phyloP scores from a whole-genome alignment of 2,113 vertebrate species.

The Benitochromis conjunctus region DNA sequence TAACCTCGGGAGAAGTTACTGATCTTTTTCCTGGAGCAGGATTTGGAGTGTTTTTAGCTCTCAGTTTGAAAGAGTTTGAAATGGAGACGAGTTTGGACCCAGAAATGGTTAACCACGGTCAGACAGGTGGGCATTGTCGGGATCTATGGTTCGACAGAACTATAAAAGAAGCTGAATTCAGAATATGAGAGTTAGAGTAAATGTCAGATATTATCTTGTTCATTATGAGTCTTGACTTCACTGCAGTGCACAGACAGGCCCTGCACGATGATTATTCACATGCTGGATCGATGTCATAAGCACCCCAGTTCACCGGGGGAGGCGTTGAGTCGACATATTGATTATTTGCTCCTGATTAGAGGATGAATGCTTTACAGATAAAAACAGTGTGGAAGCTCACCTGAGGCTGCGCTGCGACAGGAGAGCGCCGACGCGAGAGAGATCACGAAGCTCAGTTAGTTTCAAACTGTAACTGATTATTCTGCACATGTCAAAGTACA shows the following conservation, averaged over 20 bases:
- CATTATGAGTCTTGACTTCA: not conserved
- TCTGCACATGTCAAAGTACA: not conserved
- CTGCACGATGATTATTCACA: not conserved
- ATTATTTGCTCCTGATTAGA: conserved; percentile 6
- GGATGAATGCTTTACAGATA: not conserved
- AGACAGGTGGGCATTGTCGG: not conserved
- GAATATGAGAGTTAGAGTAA: not conserved
- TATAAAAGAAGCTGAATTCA: not conserved
- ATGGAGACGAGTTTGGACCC: not conserved
- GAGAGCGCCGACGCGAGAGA: not conserved
- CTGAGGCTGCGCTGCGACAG: not conserved
- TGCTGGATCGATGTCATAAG: conserved; percentile 3
- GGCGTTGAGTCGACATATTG: conserved; percentile 5
- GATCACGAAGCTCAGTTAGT: not conserved
- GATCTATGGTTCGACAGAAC: not conserved
- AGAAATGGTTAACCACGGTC: not conserved
- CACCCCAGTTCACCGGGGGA: not conserved
- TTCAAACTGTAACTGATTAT: not conserved
- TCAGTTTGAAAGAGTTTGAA: not conserved
- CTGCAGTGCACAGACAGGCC: not conserved
- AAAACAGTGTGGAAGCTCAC: not conserved
- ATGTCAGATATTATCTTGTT: not conserved
- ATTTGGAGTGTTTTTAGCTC: not conserved
- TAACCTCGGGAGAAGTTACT: not conserved
- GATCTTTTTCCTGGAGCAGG: not conserved